These are phyloP conservation scores for Lepidocyrtinus sp. DNA, from an alignment of 2,888 invertebrate genomes.

Conservation along the genomic window DNA sequence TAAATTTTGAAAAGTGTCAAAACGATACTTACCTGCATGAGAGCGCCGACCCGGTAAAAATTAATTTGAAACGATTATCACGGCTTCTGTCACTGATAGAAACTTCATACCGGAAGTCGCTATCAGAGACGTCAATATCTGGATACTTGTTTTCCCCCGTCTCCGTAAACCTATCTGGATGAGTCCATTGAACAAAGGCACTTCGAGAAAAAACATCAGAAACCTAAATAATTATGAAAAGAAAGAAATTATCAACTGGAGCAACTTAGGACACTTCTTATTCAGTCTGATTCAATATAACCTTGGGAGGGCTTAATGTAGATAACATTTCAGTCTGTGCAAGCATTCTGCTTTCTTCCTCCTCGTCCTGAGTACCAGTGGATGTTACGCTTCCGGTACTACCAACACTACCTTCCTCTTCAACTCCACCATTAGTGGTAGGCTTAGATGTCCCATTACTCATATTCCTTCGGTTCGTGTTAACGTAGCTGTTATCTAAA, in stretches of 20 bases:
- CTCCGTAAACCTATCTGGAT: constrained; percentile 76
- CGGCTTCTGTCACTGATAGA: constrained; percentile 84
- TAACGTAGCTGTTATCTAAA: constrained; percentile 57
- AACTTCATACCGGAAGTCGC: constrained; percentile 85
- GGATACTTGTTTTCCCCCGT: constrained; percentile 74
- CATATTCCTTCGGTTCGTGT: constrained; percentile 61
- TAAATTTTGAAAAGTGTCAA: too few species aligned
- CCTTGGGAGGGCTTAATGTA: constrained; percentile 83
- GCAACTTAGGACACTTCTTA: neutral
- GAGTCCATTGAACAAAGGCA: constrained; percentile 88
- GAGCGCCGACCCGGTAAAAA: constrained; percentile 84
- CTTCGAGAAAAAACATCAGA: constrained; percentile 87
- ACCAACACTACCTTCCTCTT: constrained; percentile 77
- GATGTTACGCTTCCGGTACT: constrained; percentile 75
- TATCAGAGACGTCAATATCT: constrained; percentile 76
- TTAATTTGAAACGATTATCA: constrained; percentile 87
- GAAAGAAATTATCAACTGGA: neutral
- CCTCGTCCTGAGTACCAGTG: constrained; percentile 78
- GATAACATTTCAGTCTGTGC: constrained; percentile 79
- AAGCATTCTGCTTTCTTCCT: constrained; percentile 79
- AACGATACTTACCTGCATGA: constrained; percentile 78
- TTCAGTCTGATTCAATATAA: constrained; percentile 71
- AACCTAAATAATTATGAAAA: constrained; percentile 76
- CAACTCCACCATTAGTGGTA: constrained; percentile 71
- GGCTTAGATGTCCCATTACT: constrained; percentile 72